Conservation (phyloP, 2,888 invertebrate species). For the Phyllotreta striolata region DNA sequence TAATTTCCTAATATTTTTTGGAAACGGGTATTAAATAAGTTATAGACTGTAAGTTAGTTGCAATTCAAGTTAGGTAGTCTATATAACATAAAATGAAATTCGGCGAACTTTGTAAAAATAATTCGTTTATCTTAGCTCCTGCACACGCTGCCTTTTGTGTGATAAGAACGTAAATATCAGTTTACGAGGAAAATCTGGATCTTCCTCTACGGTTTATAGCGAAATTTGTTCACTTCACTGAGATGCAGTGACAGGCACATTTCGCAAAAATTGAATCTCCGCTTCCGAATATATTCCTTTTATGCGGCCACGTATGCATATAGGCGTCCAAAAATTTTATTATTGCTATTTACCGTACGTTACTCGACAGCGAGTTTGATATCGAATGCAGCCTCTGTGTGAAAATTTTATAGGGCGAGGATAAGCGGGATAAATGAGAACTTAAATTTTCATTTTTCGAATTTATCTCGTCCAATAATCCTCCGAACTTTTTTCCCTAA, state of each 20-base stretch:
- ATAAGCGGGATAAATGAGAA: constrained; percentile 19
- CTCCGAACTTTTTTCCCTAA: constrained; percentile 21
- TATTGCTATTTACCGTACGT: background rate
- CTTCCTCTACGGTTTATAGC: constrained; percentile 1
- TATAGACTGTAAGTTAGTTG: no score
- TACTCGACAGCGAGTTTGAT: background rate
- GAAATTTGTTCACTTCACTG: constrained; percentile 12
- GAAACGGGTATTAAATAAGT: no score
- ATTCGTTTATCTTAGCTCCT: background rate
- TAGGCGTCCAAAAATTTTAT: background rate
- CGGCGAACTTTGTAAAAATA: no score
- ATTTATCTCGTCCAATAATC: constrained; percentile 26
- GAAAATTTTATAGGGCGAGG: background rate
- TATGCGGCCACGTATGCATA: constrained; percentile 7
- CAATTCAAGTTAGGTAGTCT: no score
- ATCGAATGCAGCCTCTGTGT: background rate
- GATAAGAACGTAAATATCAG: no score
- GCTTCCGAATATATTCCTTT: constrained; percentile 4
- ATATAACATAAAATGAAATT: no score
- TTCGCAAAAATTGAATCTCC: constrained; percentile 6
- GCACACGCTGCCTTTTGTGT: background rate
- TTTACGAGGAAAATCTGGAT: background rate
- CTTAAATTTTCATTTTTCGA: constrained; percentile 21
- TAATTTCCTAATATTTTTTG: no score
- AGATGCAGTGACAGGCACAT: constrained; percentile 7